Evolutionary conservation across 2,888 invertebrate genomes (phyloP).

Genomic region (Hemithea aestivaria): DNA sequence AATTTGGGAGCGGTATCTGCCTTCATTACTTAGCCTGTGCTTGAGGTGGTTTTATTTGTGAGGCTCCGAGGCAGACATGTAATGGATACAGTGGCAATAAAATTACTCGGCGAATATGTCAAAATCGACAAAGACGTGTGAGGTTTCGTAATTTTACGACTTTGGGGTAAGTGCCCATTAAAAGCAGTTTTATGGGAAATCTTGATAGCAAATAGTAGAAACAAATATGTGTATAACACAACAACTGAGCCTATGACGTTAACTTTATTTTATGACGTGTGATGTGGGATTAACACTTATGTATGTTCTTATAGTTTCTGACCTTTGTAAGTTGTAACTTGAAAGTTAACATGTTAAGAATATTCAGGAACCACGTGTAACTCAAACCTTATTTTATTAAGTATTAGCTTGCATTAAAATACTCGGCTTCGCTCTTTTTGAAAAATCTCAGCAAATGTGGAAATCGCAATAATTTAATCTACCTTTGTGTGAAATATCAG

Average conservation of each 20-base stretch:
- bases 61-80: slow-evolving; percentile 21
- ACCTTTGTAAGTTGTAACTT: no score
- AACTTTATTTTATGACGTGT: slow-evolving; percentile 2
- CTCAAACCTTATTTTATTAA: no score
- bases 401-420: no score
- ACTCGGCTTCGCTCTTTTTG: no score
- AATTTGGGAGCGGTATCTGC: no score
- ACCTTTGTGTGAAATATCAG: no score
- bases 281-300: background rate
- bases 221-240: background rate
- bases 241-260: slow-evolving; percentile 10
- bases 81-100: slow-evolving; percentile 25
- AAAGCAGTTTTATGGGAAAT: slow-evolving; percentile 46
- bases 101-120: slow-evolving; percentile 22
- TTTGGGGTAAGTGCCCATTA: slow-evolving; percentile 51
- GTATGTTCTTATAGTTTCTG: slow-evolving; percentile 1
- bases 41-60: slow-evolving; percentile 18
- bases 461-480: no score
- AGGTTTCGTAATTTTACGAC: slow-evolving; percentile 43
- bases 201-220: slow-evolving; percentile 23
- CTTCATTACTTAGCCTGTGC: no score
- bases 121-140: slow-evolving; percentile 26
- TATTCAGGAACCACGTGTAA: no score
- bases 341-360: no score
- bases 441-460: no score